phyloP scores from a whole-genome alignment of 1,140 invertebrate genomes.

The Drosophila lacteicornis region DNA sequence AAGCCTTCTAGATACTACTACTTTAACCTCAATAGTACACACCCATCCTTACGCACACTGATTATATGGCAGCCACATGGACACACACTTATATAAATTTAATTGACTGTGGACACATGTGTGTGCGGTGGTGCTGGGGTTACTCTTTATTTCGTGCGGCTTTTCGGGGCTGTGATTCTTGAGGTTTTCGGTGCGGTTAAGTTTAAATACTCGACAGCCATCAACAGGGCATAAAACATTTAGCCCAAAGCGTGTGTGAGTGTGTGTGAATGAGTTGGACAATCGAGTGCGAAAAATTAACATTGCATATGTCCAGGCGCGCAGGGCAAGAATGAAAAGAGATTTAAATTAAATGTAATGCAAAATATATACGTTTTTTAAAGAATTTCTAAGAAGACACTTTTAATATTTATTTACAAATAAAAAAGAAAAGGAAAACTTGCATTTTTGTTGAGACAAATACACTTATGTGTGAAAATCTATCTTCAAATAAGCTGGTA shows the following conservation, averaged over 20 bases:
- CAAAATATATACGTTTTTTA: too few relatives aligned
- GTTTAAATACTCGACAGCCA: slow-evolving; percentile 81
- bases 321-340: not conserved
- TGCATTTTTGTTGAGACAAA: not conserved
- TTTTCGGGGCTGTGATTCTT: slow-evolving; percentile 72
- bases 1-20: not conserved
- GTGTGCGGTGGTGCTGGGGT: slow-evolving; percentile 30
- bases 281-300: slow-evolving; percentile 52
- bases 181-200: slow-evolving; percentile 77
- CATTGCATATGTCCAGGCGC: slow-evolving; percentile 37
- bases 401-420: rapidly evolving
- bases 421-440: not conserved
- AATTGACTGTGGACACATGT: slow-evolving; percentile 80
- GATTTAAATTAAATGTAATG: not conserved
- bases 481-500: too few relatives aligned
- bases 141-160: slow-evolving; percentile 49
- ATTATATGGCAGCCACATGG: slow-evolving; percentile 65
- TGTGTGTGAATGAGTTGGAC: slow-evolving; percentile 33
- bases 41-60: slow-evolving; percentile 57
- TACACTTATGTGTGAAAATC: too few relatives aligned
- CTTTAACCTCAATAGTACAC: not conserved
- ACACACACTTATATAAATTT: slow-evolving; percentile 64
- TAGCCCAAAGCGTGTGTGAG: slow-evolving; percentile 54
- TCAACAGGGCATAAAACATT: slow-evolving; percentile 83
- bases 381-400: too few relatives aligned